Conservation (phyloP, 2,888 invertebrate species). For the Miltochrista miniata region DNA sequence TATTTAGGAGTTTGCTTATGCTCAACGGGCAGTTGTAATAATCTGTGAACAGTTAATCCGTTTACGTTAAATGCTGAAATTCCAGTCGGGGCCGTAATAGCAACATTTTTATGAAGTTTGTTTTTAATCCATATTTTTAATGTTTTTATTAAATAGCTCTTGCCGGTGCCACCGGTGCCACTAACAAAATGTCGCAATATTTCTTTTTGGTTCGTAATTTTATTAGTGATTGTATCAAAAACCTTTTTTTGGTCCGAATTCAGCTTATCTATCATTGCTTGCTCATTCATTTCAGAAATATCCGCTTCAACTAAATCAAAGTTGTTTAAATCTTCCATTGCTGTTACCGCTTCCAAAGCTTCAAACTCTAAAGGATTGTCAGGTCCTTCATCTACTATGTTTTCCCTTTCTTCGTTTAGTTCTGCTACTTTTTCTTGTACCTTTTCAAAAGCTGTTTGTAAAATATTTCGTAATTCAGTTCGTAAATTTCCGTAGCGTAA, state of each 20-base stretch:
- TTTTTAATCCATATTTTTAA: not conserved
- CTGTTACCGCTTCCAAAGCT: conserved; percentile 30
- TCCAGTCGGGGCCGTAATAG: conserved; percentile 29
- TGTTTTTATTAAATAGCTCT: conserved; percentile 42
- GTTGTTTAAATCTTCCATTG: conserved; percentile 23
- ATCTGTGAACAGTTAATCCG: conserved; percentile 44
- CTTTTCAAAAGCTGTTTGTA: not conserved
- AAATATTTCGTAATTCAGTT: not conserved
- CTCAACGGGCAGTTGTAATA: conserved; percentile 29
- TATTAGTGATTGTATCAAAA: no score
- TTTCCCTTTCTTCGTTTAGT: conserved; percentile 22
- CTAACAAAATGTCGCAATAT: not conserved
- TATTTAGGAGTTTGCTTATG: not conserved
- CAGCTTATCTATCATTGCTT: not conserved
- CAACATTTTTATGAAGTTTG: not conserved
- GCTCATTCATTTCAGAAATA: no score
- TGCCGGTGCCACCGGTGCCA: conserved; percentile 36
- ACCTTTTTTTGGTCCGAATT: not conserved
- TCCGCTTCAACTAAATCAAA: not conserved
- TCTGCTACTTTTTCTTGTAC: conserved; percentile 23
- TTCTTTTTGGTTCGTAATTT: not conserved
- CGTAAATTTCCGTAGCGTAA: not conserved
- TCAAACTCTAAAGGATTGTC: conserved; percentile 31
- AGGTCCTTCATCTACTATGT: conserved; percentile 20
- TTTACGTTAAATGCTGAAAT: conserved; percentile 52